Evolutionary conservation across 2,797 vertebrate genomes (phyloP).

Genomic region (Leucoraja ocellata): DNA sequence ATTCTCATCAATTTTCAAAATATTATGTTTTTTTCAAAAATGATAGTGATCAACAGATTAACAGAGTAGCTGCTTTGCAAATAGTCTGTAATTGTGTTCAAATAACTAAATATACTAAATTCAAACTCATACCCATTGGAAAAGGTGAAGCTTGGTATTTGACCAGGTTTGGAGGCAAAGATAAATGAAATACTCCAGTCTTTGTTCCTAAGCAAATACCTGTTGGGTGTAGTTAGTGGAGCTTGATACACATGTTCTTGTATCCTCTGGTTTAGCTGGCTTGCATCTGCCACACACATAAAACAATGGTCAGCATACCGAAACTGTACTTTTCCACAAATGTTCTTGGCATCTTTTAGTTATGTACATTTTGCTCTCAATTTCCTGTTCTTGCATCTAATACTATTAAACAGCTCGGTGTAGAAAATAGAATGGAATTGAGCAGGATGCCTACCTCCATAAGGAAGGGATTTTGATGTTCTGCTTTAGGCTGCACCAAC

Average conservation of each 20-base stretch:
- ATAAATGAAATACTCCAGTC: not conserved
- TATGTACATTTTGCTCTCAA: no score
- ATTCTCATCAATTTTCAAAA: not conserved
- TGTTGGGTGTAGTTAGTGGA: conserved; percentile 65
- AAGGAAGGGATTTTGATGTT: not conserved
- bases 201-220: conserved; percentile 42
- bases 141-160: not conserved
- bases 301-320: conserved; percentile 27
- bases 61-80: not conserved
- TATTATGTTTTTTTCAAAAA: not conserved
- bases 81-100: not conserved
- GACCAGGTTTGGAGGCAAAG: not conserved
- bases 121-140: not conserved
- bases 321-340: not conserved
- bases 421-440: not conserved
- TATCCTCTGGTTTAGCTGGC: conserved; percentile 76
- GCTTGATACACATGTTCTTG: conserved; percentile 71
- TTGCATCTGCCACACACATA: conserved; percentile 67
- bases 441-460: no score
- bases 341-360: not conserved
- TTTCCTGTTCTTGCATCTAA: not conserved
- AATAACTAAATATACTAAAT: not conserved
- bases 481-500: not conserved
- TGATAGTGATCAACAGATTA: not conserved
- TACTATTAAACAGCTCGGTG: not conserved